phyloP scores from a whole-genome alignment of 2,797 vertebrate species.

The Falco cherrug region DNA sequence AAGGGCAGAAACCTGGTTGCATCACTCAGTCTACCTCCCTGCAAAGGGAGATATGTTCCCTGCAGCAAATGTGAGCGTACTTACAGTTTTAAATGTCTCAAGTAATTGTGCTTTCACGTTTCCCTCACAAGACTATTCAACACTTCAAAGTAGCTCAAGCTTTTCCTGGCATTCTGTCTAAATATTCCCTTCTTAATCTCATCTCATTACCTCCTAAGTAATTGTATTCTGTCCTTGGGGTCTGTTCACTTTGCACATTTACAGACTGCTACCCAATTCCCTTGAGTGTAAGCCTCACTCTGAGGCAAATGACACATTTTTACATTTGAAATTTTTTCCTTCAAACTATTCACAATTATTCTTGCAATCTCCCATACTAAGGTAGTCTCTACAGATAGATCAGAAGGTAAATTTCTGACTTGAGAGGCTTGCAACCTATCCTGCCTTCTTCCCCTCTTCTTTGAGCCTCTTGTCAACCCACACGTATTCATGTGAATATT shows the following conservation, averaged over 20 bases:
- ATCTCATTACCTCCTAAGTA: conserved; percentile 71
- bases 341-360: background rate
- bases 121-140: conserved; percentile 44
- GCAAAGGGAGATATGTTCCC: background rate
- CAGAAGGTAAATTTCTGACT: background rate
- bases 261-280: conserved; percentile 39
- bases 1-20: background rate
- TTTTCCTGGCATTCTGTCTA: conserved; percentile 56
- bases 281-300: conserved; percentile 31
- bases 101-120: conserved; percentile 26
- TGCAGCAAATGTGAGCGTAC: background rate
- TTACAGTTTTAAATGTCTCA: conserved; percentile 32
- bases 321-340: conserved; percentile 24
- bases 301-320: conserved; percentile 59
- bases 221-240: conserved; percentile 65
- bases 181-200: conserved; percentile 71
- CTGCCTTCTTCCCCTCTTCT: background rate
- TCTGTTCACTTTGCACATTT: conserved; percentile 56
- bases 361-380: background rate
- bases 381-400: background rate
- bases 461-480: background rate
- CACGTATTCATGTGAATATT: background rate
- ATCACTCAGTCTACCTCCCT: background rate
- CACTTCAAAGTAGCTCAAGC: conserved; percentile 45
- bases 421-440: background rate